These are phyloP conservation scores for Chelonoidis abingdonii DNA, from an alignment of 2,113 vertebrate species.

Conservation along the genomic window DNA sequence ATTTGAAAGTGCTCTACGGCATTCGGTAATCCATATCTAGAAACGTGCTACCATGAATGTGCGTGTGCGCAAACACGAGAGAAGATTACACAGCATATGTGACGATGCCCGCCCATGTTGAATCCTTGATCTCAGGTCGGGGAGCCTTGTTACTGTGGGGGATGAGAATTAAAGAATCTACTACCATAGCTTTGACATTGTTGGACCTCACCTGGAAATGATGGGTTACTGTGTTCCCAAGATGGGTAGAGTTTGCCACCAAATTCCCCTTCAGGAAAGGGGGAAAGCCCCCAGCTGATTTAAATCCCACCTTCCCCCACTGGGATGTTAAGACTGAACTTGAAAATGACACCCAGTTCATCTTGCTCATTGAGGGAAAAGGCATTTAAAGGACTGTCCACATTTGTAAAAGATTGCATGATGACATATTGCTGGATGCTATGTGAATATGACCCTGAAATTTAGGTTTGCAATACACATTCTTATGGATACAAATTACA, in stretches of 20 bases:
- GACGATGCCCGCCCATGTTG: not conserved
- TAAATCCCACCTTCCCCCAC: not conserved
- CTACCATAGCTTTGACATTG: not conserved
- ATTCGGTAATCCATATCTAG: not conserved
- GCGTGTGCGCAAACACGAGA: not conserved
- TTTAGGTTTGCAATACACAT: slow-evolving; percentile 26
- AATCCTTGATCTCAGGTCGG: not conserved
- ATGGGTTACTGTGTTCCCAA: not conserved
- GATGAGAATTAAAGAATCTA: not conserved
- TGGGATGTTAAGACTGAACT: not conserved
- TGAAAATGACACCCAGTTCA: not conserved
- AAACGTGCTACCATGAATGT: not conserved
- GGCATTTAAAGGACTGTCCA: not conserved
- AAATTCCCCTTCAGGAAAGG: not conserved
- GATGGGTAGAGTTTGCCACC: not conserved
- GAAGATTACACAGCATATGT: not conserved
- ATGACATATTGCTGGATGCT: slow-evolving; percentile 33
- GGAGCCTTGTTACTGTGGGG: accelerated
- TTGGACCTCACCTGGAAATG: not conserved
- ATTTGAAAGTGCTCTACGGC: not conserved
- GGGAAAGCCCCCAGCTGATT: not conserved
- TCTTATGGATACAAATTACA: slow-evolving; percentile 3
- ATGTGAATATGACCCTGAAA: slow-evolving; percentile 11
- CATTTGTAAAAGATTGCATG: not conserved
- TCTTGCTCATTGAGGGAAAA: not conserved